phyloP scores from a whole-genome alignment of 2,888 invertebrate genomes.

The Acrobasis consociella region DNA sequence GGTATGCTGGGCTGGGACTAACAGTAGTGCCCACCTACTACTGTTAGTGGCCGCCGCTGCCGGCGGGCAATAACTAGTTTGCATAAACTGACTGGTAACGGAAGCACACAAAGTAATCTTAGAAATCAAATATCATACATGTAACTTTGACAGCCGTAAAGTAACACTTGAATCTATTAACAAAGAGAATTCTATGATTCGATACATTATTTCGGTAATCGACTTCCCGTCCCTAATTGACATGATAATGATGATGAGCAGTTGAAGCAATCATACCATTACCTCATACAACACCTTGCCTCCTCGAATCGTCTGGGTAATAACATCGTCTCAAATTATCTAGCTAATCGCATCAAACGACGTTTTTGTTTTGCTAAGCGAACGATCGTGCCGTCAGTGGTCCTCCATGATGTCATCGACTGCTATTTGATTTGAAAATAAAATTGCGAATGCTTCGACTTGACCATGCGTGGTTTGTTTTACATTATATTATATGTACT shows the following conservation, averaged over 20 bases:
- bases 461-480: too few relatives aligned
- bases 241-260: neutral
- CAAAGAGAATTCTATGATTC: neutral
- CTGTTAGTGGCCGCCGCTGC: too few relatives aligned
- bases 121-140: too few relatives aligned
- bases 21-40: too few relatives aligned
- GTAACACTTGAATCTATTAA: too few relatives aligned
- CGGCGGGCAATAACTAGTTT: too few relatives aligned
- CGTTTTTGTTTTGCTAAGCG: constrained; percentile 5
- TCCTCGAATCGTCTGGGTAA: neutral
- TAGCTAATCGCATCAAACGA: neutral
- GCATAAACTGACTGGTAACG: too few relatives aligned
- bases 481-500: too few relatives aligned
- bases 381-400: constrained; percentile 1
- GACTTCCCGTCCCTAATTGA: neutral
- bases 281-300: neutral
- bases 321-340: neutral
- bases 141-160: too few relatives aligned
- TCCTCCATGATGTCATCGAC: constrained; percentile 13
- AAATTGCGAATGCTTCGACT: neutral
- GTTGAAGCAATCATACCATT: neutral
- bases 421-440: neutral
- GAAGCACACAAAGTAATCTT: too few relatives aligned
- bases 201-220: neutral
- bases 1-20: too few relatives aligned